phyloP scores from a whole-genome alignment of 2,113 vertebrate genomes.

The Ascaphus truei region DNA sequence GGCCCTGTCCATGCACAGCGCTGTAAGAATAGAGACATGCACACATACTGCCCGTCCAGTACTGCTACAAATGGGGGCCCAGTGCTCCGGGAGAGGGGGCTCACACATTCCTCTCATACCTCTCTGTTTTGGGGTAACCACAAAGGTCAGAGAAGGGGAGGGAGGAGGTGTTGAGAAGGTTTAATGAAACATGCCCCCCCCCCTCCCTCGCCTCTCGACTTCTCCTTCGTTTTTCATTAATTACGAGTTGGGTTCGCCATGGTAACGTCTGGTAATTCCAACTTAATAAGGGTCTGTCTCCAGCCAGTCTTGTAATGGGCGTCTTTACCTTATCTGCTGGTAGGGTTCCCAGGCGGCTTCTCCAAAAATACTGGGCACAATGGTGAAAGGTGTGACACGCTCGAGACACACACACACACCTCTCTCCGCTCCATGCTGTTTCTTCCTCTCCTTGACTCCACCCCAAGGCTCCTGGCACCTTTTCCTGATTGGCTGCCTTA shows the following conservation, averaged over 20 bases:
- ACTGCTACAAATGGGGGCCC: too few species aligned
- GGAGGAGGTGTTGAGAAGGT: not conserved
- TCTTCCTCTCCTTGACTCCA: too few species aligned
- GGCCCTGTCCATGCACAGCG: too few species aligned
- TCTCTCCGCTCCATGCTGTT: too few species aligned
- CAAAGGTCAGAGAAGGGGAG: not conserved
- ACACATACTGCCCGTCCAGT: too few species aligned
- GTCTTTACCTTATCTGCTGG: slow-evolving; percentile 21
- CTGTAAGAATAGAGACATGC: too few species aligned
- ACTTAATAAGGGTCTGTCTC: slow-evolving; percentile 34
- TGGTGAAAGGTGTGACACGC: too few species aligned
- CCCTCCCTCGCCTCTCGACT: not conserved
- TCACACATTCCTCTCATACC: slow-evolving; percentile 1
- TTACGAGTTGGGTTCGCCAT: slow-evolving; percentile 23
- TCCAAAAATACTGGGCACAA: too few species aligned
- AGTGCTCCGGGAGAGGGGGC: not conserved
- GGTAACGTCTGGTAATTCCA: slow-evolving; percentile 34
- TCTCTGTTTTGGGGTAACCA: slow-evolving; percentile 26
- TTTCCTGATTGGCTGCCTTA: too few species aligned
- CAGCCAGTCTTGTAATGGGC: slow-evolving; percentile 22
- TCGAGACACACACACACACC: too few species aligned
- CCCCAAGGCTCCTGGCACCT: too few species aligned
- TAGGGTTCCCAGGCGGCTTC: too few species aligned
- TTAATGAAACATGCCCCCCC: not conserved
- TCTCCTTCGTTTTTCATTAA: slow-evolving; percentile 28